A percentile compares a stretch with the other conserved stretches of the same genome.
Conservation (phyloP, 2,113 vertebrate genomes). For the Nanorana parkeri region DNA sequence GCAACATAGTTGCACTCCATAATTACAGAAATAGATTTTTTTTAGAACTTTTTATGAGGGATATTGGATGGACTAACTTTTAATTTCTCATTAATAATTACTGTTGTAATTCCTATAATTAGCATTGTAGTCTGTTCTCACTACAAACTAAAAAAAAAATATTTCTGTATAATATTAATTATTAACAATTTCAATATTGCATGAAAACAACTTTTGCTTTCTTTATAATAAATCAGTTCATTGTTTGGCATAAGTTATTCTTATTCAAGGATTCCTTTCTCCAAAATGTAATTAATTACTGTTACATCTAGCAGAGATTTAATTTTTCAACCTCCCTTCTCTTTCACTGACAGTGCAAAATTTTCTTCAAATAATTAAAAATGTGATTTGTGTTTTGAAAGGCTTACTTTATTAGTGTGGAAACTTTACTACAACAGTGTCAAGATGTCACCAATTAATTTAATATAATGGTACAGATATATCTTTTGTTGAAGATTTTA, state of each 20-base stretch:
- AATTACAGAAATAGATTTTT: too few relatives aligned
- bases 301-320: slow-evolving; percentile 18
- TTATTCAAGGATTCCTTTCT: slow-evolving; percentile 1
- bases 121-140: neutral
- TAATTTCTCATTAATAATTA: too few relatives aligned
- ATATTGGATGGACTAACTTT: too few relatives aligned
- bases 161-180: slow-evolving; percentile 30
- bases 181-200: slow-evolving; percentile 14
- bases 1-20: too few relatives aligned
- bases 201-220: slow-evolving; percentile 15
- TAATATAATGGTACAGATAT: slow-evolving; percentile 34
- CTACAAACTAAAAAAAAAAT: slow-evolving; percentile 1
- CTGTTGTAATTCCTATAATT: neutral
- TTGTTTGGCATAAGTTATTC: slow-evolving; percentile 28
- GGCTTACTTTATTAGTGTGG: slow-evolving; percentile 10
- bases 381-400: slow-evolving; percentile 40
- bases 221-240: slow-evolving; percentile 25
- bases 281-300: slow-evolving; percentile 32
- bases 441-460: slow-evolving; percentile 39
- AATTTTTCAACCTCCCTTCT: slow-evolving; percentile 22
- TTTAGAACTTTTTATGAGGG: too few relatives aligned
- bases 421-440: slow-evolving; percentile 25
- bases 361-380: slow-evolving; percentile 40
- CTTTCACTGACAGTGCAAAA: slow-evolving; percentile 37
- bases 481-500: slow-evolving; percentile 31